Evolutionary conservation across 1,140 invertebrate species (phyloP), one percentile per base, ranked within the genome.

Genomic region (Cephus cinctus): DNA sequence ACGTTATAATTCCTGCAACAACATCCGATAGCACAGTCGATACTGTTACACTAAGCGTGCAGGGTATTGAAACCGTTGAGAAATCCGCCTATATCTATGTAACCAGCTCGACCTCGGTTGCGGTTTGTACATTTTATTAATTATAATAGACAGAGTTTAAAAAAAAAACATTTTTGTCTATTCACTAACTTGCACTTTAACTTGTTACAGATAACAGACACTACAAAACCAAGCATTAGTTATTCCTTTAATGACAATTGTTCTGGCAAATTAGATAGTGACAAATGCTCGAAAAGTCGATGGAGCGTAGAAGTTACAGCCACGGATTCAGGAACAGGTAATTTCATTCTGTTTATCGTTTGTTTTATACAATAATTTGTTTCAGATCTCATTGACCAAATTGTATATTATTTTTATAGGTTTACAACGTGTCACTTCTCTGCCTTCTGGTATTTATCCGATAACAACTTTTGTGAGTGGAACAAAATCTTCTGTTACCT

Each of bases 301-400:
- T 86, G 84, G 84, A 81, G 81, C n/a, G 61, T 83, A 2, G 81
- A 82, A 14, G 66, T 86, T 8, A 75, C 76, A 1, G 77, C 80
- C 2, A 78, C 81, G 50, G 83, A 85, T 55, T 63, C 70, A 45
- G 69, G 78, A 16, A 79, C 73, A 59, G 80, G 80, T 80, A 62
- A 56, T 36, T 32, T n/a, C n/a, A n/a, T n/a, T n/a, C n/a, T n/a
- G n/a, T n/a, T n/a, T n/a, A n/a, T n/a, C n/a, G n/a, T n/a, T n/a
- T n/a, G n/a, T n/a, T n/a, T n/a, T n/a, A n/a, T n/a, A n/a, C n/a
- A 41, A 34, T 23, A 8, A 31, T 47, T 35, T 16, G 19, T 9
- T 20, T 6, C 9, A 32, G 25, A 39, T 5, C 35, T 41, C 40
- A 21, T 34, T 47, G n/a, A 21, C 2, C 27, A 41, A 31, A 22